Base-by-base conservation (phyloP, 1,140 invertebrate species). In the Panagrolaimus sp. region DNA sequence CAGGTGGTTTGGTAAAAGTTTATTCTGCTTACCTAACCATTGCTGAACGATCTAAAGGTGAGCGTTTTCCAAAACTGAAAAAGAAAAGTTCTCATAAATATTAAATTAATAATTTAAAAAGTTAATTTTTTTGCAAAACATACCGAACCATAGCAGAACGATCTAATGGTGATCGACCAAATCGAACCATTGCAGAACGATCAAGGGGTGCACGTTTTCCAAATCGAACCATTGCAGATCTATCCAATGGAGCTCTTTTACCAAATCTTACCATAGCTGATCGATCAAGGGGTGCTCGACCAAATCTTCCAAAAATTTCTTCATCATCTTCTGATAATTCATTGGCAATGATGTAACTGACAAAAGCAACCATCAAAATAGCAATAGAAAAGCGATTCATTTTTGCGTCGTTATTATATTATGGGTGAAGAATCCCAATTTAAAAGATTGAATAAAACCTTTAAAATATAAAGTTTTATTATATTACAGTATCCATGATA, bases 191-290 rank as follows among this genome's bases (percentile, higher is more conserved):
- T n/a, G 69, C 32, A 43, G 69, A 67, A 17, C 69, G 6, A 26
- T 71, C 52, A 1, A 71, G n/a, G 9, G 69, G 69, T 8, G 69
- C 68, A 26, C 69, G 69, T 64, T 69, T 69, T 2, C 69, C 69
- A 68, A 71, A 71, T 44, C 69, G 32, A 1, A 71, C 69, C 69
- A 71, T 71, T 21, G 69, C 68, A 2, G 69, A 67, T n/a, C 69
- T 21, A 17, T 44, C 68, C 26, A 71, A 17, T 14, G 69, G 69
- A 2, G 69, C 68, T 21, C 69, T 71, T 64, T 69, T 69, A 9
- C 69, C 69, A 68, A 71, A 71, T 44, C 69, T 21, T 8, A 71
- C 69, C 69, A 71, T 71, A 15, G 69, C 68, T 1, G 69, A 67
- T 9, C 69, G 68, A 17, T 44, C 68, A 7, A 71, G 15, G 1